Conservation (phyloP, 2,797 vertebrate species). For the Sarcoramphus papa region DNA sequence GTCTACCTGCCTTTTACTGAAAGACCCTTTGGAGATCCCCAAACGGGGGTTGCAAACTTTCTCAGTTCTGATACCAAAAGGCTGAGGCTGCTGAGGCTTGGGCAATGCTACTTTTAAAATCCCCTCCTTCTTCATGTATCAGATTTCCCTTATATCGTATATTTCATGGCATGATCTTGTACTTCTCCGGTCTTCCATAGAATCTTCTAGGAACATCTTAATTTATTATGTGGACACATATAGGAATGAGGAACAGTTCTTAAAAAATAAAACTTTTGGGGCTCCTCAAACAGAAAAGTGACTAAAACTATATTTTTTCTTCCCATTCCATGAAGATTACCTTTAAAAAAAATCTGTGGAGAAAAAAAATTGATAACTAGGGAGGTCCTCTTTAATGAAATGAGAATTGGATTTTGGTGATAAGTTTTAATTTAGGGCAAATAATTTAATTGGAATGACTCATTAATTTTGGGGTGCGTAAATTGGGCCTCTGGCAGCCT, state of each 20-base stretch:
- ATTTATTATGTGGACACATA: not conserved
- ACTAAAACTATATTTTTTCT: not conserved
- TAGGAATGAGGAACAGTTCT: not conserved
- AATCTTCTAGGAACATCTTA: not conserved
- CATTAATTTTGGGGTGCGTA: constrained; percentile 19
- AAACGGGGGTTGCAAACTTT: not conserved
- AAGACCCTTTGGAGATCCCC: not conserved
- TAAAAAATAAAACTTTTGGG: not conserved
- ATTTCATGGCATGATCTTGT: not conserved
- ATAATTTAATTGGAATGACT: constrained; percentile 58
- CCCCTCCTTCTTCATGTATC: not conserved
- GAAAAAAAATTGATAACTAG: not conserved
- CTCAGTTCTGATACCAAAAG: not conserved
- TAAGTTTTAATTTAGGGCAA: constrained; percentile 61
- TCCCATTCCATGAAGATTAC: not conserved
- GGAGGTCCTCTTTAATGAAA: constrained; percentile 46
- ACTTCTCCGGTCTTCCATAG: not conserved
- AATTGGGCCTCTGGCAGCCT: constrained; percentile 47
- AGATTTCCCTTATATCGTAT: not conserved
- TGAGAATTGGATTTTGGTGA: constrained; percentile 33
- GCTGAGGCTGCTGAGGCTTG: not conserved
- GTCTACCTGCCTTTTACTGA: not conserved
- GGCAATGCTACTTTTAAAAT: not conserved
- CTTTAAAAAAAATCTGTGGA: not conserved
- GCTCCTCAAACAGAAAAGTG: not conserved